Base-by-base conservation (phyloP, 2,113 vertebrate species). In the Trematocara stigmaticum region DNA sequence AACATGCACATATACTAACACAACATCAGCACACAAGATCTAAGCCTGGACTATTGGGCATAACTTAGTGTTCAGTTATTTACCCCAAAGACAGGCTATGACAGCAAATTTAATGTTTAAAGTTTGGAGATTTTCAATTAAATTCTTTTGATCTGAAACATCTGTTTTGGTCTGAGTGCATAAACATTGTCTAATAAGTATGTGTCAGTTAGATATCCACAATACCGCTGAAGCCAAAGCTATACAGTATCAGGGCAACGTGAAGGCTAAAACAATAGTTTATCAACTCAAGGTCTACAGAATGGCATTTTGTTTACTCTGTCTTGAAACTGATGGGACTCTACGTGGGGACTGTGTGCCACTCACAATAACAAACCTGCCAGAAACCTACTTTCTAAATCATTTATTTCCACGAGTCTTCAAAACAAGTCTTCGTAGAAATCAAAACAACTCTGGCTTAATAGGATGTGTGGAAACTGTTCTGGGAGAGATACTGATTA, bases 251-350 rank as follows among this genome's bases (percentile, higher is more conserved):
- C 45, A 10, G 23, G 51, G 51, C 10, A 81, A 78, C 31, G 9
- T 56, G 26, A 66, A 23, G 81, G 3, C 42, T 80, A 7, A 61
- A 86, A 84, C 40, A 86, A 29, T 8, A 81, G 80, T 86, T 66
- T 52, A 84, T 88, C 79, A 82, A 82, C 45, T 78, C 78, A 85
- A 84, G 79, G 85, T 55, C 56, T 10, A 20, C 53, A 85, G 84
- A 64, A 10, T 55, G 47, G 40, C 52, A 79, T 87, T 81, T 66
- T 87, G 13, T 90, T 89, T 88, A 84, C 84, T 85, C 83, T 85
- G 79, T 56, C 53, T 83, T 78, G 16, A 81, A 89, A 76, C 64
- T 84, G 79, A 69, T 31, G 18, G 18, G 45, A 78, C 74, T 86
- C 79, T 82, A 83, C 53, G 40, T 64, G 81, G 82, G 52, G 69